These are phyloP conservation scores for Metaphire vulgaris DNA, from an alignment of 1,140 invertebrate species.

Conservation along the genomic window DNA sequence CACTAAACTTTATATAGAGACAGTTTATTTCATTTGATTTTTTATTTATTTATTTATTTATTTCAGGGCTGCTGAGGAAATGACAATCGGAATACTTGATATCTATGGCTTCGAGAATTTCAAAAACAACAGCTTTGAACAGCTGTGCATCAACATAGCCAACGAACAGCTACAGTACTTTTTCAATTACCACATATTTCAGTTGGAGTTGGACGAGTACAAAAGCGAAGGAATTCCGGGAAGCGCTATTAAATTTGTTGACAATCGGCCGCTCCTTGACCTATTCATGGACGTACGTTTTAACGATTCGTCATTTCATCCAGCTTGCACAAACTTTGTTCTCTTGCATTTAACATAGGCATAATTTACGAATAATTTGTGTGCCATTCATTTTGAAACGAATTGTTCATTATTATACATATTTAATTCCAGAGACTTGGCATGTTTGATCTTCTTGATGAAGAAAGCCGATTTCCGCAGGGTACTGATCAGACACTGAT, in stretches of 20 bases:
- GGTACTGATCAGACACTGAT: slow-evolving; percentile 31
- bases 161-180: slow-evolving; percentile 78
- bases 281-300: slow-evolving; percentile 57
- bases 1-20: too few species aligned
- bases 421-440: slow-evolving; percentile 18
- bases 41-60: too few species aligned
- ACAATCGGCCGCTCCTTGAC: slow-evolving; percentile 71
- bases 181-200: slow-evolving; percentile 90
- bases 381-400: too few species aligned
- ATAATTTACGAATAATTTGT: too few species aligned
- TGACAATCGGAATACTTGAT: slow-evolving; percentile 59
- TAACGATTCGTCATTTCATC: too few species aligned
- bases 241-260: slow-evolving; percentile 67
- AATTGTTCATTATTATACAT: too few species aligned
- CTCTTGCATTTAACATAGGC: too few species aligned
- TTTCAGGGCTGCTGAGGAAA: background rate
- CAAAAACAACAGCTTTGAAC: slow-evolving; percentile 65
- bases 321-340: too few species aligned
- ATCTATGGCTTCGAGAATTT: slow-evolving; percentile 68
- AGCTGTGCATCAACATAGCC: slow-evolving; percentile 92
- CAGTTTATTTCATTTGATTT: too few species aligned
- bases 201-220: slow-evolving; percentile 62
- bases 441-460: slow-evolving; percentile 32
- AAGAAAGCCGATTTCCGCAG: slow-evolving; percentile 32
- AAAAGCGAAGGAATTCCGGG: slow-evolving; percentile 69